Conservation (phyloP, 1,140 invertebrate species). For the Cecropterus lyciades region DNA sequence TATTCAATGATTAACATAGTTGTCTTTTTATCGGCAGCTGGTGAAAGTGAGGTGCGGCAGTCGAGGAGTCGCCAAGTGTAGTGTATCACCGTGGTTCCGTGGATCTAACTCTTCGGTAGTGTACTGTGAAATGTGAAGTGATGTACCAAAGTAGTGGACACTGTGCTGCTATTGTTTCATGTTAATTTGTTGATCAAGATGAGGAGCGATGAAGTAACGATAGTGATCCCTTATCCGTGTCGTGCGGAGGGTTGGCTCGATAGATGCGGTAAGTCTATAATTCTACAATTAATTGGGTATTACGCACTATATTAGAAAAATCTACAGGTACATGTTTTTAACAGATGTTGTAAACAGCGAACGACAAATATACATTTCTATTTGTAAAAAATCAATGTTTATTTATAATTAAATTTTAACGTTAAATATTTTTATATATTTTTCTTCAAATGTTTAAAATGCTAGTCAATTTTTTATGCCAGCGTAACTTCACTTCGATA, state of each 20-base stretch:
- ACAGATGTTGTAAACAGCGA: too few species aligned
- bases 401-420: too few species aligned
- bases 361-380: too few species aligned
- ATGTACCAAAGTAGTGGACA: slow-evolving; percentile 44
- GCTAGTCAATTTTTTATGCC: too few species aligned
- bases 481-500: too few species aligned
- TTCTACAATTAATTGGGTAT: slow-evolving; percentile 24
- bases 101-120: slow-evolving; percentile 45
- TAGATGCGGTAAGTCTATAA: slow-evolving; percentile 86
- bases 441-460: too few species aligned
- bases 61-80: slow-evolving; percentile 48
- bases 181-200: slow-evolving; percentile 60
- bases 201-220: slow-evolving; percentile 59
- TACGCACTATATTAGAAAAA: too few species aligned
- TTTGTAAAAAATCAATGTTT: too few species aligned
- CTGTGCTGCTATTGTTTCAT: slow-evolving; percentile 49
- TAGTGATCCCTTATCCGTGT: slow-evolving; percentile 85
- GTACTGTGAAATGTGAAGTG: slow-evolving; percentile 62
- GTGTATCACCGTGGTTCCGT: slow-evolving; percentile 36
- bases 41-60: slow-evolving; percentile 71
- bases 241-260: slow-evolving; percentile 89
- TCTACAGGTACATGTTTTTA: too few species aligned
- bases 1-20: slow-evolving; percentile 49
- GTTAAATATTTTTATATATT: too few species aligned
- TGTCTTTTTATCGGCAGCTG: slow-evolving; percentile 61